Conservation (phyloP, 2,888 invertebrate genomes). For the Thymelicus sylvestris region DNA sequence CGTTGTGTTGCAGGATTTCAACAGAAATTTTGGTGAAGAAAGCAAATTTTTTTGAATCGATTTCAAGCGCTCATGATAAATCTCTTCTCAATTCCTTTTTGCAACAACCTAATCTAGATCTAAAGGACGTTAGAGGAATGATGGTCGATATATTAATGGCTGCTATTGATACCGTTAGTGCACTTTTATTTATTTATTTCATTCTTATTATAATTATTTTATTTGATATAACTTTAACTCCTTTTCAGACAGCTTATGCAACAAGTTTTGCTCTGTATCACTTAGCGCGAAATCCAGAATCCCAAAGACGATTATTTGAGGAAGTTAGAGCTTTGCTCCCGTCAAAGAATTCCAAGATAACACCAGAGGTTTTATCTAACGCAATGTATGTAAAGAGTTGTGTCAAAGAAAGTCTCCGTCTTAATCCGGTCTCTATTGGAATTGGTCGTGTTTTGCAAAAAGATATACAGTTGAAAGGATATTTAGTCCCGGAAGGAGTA, state of each 20-base stretch:
- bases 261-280: slow-evolving; percentile 92
- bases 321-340: slow-evolving; percentile 87
- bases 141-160: slow-evolving; percentile 93
- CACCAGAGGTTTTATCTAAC: slow-evolving; percentile 82
- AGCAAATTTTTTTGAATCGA: slow-evolving; percentile 74
- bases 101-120: slow-evolving; percentile 87
- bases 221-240: background rate
- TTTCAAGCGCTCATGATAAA: slow-evolving; percentile 51
- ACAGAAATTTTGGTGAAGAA: slow-evolving; percentile 86
- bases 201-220: slow-evolving; percentile 10
- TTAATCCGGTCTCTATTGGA: slow-evolving; percentile 94
- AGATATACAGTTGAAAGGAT: slow-evolving; percentile 89
- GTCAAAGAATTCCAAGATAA: slow-evolving; percentile 75
- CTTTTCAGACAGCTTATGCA: slow-evolving; percentile 89
- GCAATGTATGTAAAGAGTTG: slow-evolving; percentile 91
- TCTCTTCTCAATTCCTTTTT: slow-evolving; percentile 89
- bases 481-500: slow-evolving; percentile 90
- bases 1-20: slow-evolving; percentile 82
- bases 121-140: slow-evolving; percentile 93
- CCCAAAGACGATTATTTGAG: slow-evolving; percentile 87
- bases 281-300: slow-evolving; percentile 87
- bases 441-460: slow-evolving; percentile 90
- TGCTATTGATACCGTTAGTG: slow-evolving; percentile 92
- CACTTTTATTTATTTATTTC: background rate
- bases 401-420: slow-evolving; percentile 92